Conservation (phyloP, 2,797 vertebrate genomes). For the Lithobates sylvaticus region DNA sequence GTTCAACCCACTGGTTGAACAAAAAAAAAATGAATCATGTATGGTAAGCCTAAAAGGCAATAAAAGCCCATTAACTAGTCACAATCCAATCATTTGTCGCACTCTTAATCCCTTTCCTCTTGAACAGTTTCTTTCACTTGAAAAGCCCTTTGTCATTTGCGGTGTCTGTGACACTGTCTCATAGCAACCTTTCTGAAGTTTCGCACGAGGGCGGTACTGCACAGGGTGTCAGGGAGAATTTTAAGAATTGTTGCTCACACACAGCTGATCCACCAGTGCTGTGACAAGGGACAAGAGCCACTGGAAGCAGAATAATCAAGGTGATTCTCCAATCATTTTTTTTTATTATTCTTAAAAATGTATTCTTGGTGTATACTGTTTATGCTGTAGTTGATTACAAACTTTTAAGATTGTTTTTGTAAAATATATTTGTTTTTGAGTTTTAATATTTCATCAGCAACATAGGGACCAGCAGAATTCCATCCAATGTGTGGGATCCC, state of each 20-base stretch:
- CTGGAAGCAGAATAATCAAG: constrained; percentile 13
- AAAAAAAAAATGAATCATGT: too few species aligned
- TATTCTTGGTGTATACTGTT: background rate
- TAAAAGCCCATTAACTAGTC: background rate
- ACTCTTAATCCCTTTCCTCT: constrained; percentile 8
- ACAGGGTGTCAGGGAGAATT: constrained; percentile 41
- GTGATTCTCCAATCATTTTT: background rate
- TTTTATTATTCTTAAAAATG: background rate
- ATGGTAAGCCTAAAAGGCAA: background rate
- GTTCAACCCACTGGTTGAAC: too few species aligned
- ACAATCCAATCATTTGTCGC: background rate
- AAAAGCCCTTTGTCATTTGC: constrained; percentile 50
- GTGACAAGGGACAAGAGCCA: background rate
- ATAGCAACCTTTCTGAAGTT: constrained; percentile 37
- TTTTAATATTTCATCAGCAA: too few species aligned
- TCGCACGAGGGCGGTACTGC: constrained; percentile 18
- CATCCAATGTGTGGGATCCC: too few species aligned
- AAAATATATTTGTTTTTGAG: too few species aligned
- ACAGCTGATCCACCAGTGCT: constrained; percentile 8
- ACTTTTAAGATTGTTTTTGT: background rate
- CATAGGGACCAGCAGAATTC: too few species aligned
- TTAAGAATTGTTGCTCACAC: constrained; percentile 23
- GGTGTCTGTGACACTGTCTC: constrained; percentile 34
- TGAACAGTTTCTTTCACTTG: constrained; percentile 28
- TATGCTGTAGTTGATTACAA: background rate